phyloP scores from a whole-genome alignment of 2,113 vertebrate genomes.

The Colaptes auratus region DNA sequence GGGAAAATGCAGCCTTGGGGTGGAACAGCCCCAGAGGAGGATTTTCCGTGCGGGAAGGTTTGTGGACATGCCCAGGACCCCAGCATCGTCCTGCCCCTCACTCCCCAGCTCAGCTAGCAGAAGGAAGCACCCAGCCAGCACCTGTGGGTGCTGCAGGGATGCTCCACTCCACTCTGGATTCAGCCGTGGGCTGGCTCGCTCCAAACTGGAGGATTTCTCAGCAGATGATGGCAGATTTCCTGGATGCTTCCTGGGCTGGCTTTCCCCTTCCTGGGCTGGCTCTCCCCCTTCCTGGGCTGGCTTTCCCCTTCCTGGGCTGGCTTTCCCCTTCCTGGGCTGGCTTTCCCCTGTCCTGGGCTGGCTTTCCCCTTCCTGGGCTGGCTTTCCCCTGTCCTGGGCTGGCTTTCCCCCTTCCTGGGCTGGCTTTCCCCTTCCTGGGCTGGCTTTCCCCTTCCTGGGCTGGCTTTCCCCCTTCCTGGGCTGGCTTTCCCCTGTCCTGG shows the following conservation, averaged over 20 bases:
- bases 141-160: fast-evolving
- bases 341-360: too few relatives aligned
- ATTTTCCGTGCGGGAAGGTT: not conserved
- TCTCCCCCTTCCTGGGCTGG: too few relatives aligned
- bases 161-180: fast-evolving
- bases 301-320: too few relatives aligned
- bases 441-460: too few relatives aligned
- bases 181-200: not conserved
- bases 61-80: not conserved
- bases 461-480: too few relatives aligned
- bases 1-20: not conserved
- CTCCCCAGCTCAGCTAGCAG: not conserved
- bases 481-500: too few relatives aligned
- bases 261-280: not conserved
- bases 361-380: too few relatives aligned
- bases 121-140: not conserved
- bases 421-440: too few relatives aligned
- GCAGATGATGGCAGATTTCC: not conserved
- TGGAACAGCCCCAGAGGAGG: not conserved
- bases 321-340: too few relatives aligned
- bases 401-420: too few relatives aligned
- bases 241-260: not conserved
- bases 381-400: too few relatives aligned
- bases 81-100: not conserved
- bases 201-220: not conserved